Percentiles rank a stretch among this genome's conserved stretches.
Evolutionary conservation across 2,797 vertebrate genomes (phyloP).

Genomic region (Pseudomugil gertrudae): DNA sequence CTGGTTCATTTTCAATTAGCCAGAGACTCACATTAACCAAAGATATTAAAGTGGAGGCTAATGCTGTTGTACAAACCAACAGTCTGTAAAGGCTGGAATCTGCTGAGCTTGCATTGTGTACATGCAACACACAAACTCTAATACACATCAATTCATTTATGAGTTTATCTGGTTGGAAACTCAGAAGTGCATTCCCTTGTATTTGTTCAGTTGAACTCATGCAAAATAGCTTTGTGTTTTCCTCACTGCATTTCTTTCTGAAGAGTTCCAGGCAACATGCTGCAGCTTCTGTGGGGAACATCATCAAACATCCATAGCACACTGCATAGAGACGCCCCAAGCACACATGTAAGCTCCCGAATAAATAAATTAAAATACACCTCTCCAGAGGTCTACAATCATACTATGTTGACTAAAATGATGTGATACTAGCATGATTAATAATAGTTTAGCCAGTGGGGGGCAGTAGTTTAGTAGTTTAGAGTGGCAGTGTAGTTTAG

Average conservation of each 20-base stretch:
- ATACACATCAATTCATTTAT: slow-evolving; percentile 29
- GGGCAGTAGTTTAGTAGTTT: slow-evolving; percentile 10
- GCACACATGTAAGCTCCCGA: slow-evolving; percentile 6
- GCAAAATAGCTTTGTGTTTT: slow-evolving; percentile 19
- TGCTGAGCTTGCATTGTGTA: slow-evolving; percentile 73
- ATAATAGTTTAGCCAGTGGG: slow-evolving; percentile 12
- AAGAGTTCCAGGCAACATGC: slow-evolving; percentile 18
- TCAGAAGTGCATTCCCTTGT: slow-evolving; percentile 16
- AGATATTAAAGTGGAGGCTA: slow-evolving; percentile 78
- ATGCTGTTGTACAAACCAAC: slow-evolving; percentile 76
- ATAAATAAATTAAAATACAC: slow-evolving; percentile 17
- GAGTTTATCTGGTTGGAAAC: slow-evolving; percentile 19
- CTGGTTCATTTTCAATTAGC: slow-evolving; percentile 84
- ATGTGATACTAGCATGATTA: neutral
- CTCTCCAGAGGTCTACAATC: neutral
- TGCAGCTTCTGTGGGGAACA: slow-evolving; percentile 21
- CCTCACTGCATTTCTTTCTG: slow-evolving; percentile 16
- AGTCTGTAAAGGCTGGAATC: slow-evolving; percentile 73
- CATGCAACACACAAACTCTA: slow-evolving; percentile 25
- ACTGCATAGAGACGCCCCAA: neutral
- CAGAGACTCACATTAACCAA: slow-evolving; percentile 75
- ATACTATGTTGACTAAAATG: slow-evolving; percentile 4
- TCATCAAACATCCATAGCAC: slow-evolving; percentile 21
- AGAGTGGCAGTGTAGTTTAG: slow-evolving; percentile 2
- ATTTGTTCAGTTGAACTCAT: slow-evolving; percentile 19